Conservation (phyloP, 2,888 invertebrate genomes). For the Myopa testacea region DNA sequence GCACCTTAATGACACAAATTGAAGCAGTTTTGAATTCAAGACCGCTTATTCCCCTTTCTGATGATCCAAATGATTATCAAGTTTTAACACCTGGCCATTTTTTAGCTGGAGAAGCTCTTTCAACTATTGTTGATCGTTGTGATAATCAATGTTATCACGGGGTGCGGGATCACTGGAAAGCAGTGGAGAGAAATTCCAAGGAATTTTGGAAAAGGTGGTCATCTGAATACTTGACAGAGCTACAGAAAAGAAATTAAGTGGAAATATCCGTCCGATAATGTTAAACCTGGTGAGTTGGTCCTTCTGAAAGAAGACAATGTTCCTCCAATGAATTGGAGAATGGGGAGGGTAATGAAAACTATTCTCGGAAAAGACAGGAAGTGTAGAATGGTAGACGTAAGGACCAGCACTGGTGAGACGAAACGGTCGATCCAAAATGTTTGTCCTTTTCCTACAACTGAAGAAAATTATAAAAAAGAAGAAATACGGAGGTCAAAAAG, state of each 20-base stretch:
- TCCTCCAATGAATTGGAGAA: too few relatives aligned
- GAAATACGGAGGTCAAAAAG: too few relatives aligned
- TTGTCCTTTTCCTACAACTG: too few relatives aligned
- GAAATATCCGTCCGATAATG: background rate
- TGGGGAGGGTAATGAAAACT: too few relatives aligned
- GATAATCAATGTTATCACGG: constrained; percentile 14
- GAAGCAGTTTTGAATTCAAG: background rate
- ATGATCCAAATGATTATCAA: background rate
- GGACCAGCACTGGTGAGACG: too few relatives aligned
- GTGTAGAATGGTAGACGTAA: too few relatives aligned
- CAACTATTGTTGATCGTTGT: background rate
- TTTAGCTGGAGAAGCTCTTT: background rate
- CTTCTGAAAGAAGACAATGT: too few relatives aligned
- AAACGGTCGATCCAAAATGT: too few relatives aligned
- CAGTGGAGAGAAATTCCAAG: background rate
- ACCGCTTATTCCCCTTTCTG: background rate
- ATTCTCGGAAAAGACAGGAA: too few relatives aligned
- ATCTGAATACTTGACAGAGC: background rate
- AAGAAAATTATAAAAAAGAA: too few relatives aligned
- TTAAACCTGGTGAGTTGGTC: too few relatives aligned
- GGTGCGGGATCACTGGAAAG: constrained; percentile 12
- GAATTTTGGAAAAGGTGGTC: constrained; percentile 17
- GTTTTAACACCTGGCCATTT: constrained; percentile 24
- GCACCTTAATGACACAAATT: background rate
- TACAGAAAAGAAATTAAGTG: constrained; percentile 6